These are phyloP conservation scores for Bufo bufo DNA, from an alignment of 2,113 vertebrate genomes.

Conservation along the genomic window DNA sequence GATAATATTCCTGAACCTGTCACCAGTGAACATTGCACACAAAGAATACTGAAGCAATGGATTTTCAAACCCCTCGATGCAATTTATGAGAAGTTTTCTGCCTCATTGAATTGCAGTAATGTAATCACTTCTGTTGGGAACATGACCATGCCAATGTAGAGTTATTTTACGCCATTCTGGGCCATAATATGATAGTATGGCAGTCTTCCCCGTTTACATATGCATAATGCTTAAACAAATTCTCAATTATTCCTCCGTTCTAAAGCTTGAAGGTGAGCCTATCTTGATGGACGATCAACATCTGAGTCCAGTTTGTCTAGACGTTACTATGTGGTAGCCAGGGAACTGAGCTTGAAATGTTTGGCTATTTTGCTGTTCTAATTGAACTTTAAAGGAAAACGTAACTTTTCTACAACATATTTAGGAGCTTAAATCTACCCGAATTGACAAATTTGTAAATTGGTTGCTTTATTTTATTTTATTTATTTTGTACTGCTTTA, in stretches of 20 bases:
- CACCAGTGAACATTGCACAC: conserved; percentile 13
- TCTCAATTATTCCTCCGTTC: not conserved
- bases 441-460: too few relatives aligned
- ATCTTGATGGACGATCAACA: not conserved
- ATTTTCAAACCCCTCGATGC: not conserved
- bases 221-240: not conserved
- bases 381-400: too few relatives aligned
- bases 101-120: not conserved
- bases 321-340: not conserved
- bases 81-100: not conserved
- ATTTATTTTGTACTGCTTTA: too few relatives aligned
- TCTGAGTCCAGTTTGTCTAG: not conserved
- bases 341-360: not conserved
- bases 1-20: conserved; percentile 44
- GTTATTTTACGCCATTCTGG: not conserved
- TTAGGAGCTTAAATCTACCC: too few relatives aligned
- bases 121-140: not conserved
- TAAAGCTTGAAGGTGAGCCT: not conserved
- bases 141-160: not conserved
- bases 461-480: too few relatives aligned
- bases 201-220: not conserved
- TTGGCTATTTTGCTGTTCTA: not conserved
- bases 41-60: not conserved
- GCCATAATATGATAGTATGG: not conserved
- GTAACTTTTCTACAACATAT: too few relatives aligned